phyloP scores from a whole-genome alignment of 1,140 invertebrate genomes.

The Rhynchophorus ferrugineus region DNA sequence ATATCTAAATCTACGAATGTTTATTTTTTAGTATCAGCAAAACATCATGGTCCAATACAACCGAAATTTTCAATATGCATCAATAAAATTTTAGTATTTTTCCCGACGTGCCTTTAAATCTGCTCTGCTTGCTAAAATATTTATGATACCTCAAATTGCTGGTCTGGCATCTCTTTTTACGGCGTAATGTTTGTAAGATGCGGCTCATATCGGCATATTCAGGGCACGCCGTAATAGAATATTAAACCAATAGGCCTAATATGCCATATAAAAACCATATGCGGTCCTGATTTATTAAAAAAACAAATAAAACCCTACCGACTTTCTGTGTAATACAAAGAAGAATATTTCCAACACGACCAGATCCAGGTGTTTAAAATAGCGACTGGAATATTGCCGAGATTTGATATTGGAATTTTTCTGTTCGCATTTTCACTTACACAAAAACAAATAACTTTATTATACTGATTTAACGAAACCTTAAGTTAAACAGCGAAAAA shows the following conservation, averaged over 20 bases:
- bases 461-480: no score
- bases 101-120: neutral
- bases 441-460: neutral
- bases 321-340: conserved; percentile 1
- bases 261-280: conserved; percentile 14
- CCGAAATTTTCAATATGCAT: neutral
- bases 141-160: neutral
- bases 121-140: neutral
- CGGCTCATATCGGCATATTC: conserved; percentile 5
- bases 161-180: neutral
- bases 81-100: neutral
- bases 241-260: conserved; percentile 11
- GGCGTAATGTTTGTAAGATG: neutral
- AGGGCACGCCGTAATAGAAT: conserved; percentile 8
- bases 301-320: conserved; percentile 3
- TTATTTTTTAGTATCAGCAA: neutral
- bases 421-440: neutral
- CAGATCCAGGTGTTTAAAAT: conserved; percentile 8
- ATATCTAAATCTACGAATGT: no score
- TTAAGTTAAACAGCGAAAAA: no score
- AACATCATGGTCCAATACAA: neutral
- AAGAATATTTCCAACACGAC: conserved; percentile 2
- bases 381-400: neutral
- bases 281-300: conserved; percentile 13
- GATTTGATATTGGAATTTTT: neutral